Evolutionary conservation across 2,888 invertebrate genomes (phyloP).

Genomic region (Lepidocyrtinus sp.): DNA sequence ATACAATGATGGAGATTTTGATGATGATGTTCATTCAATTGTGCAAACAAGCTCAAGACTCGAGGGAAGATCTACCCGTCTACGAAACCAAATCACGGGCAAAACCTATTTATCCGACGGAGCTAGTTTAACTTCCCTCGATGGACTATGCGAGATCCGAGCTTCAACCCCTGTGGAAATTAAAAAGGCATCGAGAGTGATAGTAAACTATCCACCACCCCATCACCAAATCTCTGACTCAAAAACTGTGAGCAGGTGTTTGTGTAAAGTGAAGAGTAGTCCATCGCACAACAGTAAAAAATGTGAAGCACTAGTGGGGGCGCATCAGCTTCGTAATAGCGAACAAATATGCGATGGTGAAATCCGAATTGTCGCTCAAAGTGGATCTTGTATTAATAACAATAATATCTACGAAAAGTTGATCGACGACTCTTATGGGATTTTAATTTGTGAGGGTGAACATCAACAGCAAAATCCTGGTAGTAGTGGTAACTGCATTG

Average conservation of each 20-base stretch:
- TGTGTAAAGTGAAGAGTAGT: slow-evolving; percentile 57
- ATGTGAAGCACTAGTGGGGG: neutral
- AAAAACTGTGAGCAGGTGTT: slow-evolving; percentile 64
- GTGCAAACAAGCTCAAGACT: slow-evolving; percentile 15
- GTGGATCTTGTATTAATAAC: slow-evolving; percentile 32
- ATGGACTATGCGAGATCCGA: slow-evolving; percentile 61
- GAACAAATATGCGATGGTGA: neutral
- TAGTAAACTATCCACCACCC: slow-evolving; percentile 65
- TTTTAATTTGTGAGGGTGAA: slow-evolving; percentile 70
- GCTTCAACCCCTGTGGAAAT: slow-evolving; percentile 69
- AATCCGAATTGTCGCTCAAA: slow-evolving; percentile 5
- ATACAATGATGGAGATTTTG: too few relatives aligned
- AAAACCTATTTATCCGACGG: slow-evolving; percentile 62
- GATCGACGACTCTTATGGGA: slow-evolving; percentile 70
- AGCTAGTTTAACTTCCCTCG: slow-evolving; percentile 54
- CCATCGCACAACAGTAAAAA: slow-evolving; percentile 24
- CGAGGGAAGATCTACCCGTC: slow-evolving; percentile 11
- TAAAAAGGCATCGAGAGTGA: slow-evolving; percentile 68
- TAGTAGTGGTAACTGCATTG: slow-evolving; percentile 28
- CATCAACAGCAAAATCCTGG: slow-evolving; percentile 38
- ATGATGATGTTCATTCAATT: slow-evolving; percentile 14
- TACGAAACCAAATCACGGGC: slow-evolving; percentile 57
- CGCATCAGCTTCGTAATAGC: neutral
- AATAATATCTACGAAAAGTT: slow-evolving; percentile 68
- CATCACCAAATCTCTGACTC: slow-evolving; percentile 57